Evolutionary conservation across 2,113 vertebrate genomes (phyloP).

Genomic region (Pipra filicauda): DNA sequence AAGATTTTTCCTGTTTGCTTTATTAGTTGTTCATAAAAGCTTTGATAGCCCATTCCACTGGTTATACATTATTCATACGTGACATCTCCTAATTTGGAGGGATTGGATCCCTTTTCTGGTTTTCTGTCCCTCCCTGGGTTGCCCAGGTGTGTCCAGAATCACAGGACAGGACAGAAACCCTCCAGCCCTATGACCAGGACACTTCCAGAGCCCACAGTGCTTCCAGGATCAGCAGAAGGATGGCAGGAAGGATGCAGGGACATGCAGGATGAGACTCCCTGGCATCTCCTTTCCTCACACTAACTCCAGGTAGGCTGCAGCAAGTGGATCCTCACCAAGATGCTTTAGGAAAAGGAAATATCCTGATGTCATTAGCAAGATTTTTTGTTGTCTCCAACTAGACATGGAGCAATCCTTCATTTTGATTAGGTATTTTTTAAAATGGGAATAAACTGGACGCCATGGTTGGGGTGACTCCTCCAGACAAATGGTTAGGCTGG

Average conservation of each 20-base stretch:
- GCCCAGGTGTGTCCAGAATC: not conserved
- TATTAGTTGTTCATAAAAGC: not conserved
- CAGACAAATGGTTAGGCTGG: not conserved
- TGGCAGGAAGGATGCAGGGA: not conserved
- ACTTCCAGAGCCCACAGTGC: fast-evolving
- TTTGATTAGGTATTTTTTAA: not conserved
- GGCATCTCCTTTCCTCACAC: not conserved
- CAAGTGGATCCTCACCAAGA: not conserved
- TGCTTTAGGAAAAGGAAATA: not conserved
- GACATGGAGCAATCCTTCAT: not conserved
- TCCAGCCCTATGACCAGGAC: not conserved
- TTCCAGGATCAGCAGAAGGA: not conserved
- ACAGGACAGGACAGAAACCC: not conserved
- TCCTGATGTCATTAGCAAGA: not conserved
- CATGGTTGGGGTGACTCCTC: no score
- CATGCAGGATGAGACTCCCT: not conserved
- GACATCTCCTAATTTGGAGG: not conserved
- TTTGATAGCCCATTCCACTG: not conserved
- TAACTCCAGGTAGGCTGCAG: not conserved
- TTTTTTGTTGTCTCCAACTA: not conserved
- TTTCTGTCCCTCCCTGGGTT: not conserved
- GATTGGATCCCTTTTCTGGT: not conserved
- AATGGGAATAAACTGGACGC: not conserved
- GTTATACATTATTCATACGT: not conserved
- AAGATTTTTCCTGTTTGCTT: not conserved